These are phyloP conservation scores for Herpetotheres cachinnans DNA, from an alignment of 2,113 vertebrate genomes.

Conservation along the genomic window DNA sequence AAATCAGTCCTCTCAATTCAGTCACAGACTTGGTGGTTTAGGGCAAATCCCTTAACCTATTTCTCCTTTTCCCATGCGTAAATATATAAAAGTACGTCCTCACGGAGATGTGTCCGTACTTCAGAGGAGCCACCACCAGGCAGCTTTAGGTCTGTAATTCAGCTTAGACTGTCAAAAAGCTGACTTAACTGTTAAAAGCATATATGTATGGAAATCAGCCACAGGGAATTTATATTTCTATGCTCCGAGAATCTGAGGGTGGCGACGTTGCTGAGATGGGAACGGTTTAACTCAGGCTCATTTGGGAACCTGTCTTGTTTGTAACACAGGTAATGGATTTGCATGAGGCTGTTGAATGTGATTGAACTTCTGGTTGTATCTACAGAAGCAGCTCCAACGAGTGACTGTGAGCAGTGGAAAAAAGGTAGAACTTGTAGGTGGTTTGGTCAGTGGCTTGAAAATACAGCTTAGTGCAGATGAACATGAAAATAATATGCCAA, in stretches of 20 bases:
- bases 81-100: neutral
- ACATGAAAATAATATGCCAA: neutral
- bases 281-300: neutral
- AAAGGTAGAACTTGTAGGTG: neutral
- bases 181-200: neutral
- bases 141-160: neutral
- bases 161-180: neutral
- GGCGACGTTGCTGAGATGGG: neutral
- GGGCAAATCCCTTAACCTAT: neutral
- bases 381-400: neutral
- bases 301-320: neutral
- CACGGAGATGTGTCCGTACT: accelerated
- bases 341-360: neutral
- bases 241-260: neutral
- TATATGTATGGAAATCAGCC: neutral
- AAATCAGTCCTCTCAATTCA: neutral
- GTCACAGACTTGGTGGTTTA: neutral
- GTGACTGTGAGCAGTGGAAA: neutral
- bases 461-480: neutral
- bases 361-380: neutral
- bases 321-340: neutral
- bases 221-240: neutral
- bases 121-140: neutral
- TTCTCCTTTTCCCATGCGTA: neutral
- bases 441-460: neutral